These are phyloP conservation scores for Lepidurus couesii DNA, from an alignment of 1,140 invertebrate genomes.

Conservation along the genomic window DNA sequence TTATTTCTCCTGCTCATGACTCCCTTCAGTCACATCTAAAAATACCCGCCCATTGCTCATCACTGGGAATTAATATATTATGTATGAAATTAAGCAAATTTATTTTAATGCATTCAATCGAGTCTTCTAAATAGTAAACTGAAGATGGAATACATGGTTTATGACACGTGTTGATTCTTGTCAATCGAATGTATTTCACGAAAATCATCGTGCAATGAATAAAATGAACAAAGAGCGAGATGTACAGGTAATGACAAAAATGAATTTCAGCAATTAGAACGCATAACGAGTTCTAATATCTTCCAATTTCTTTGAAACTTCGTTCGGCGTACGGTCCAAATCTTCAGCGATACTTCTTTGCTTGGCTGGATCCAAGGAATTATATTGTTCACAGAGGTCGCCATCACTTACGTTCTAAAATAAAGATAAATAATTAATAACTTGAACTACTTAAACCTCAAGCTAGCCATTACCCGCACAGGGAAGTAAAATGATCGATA, in stretches of 20 bases:
- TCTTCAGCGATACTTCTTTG: conserved; percentile 93
- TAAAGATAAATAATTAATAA: conserved; percentile 40
- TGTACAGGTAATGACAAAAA: conserved; percentile 20
- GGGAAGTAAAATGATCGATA: conserved; percentile 97
- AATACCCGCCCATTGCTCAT: too few species aligned
- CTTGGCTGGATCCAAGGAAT: conserved; percentile 85
- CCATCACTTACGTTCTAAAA: conserved; percentile 93
- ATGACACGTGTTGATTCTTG: background rate
- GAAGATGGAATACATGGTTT: too few species aligned
- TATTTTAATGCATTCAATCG: too few species aligned
- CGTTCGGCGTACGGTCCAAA: conserved; percentile 86
- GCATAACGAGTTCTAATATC: conserved; percentile 90
- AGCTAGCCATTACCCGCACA: conserved; percentile 65
- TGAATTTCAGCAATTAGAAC: conserved; percentile 59
- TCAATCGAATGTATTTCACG: conserved; percentile 23
- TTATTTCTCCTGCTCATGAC: too few species aligned
- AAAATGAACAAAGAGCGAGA: background rate
- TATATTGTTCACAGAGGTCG: conserved; percentile 98
- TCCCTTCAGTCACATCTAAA: too few species aligned
- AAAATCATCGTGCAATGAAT: conserved; percentile 16
- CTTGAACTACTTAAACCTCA: background rate
- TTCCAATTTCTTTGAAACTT: conserved; percentile 93
- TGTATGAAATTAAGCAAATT: too few species aligned
- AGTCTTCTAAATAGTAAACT: too few species aligned
- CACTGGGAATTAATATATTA: too few species aligned